A percentile compares a stretch with the other conserved stretches of the same genome.
Evolutionary conservation across 2,888 invertebrate genomes (phyloP).

Genomic region (Empis livida): DNA sequence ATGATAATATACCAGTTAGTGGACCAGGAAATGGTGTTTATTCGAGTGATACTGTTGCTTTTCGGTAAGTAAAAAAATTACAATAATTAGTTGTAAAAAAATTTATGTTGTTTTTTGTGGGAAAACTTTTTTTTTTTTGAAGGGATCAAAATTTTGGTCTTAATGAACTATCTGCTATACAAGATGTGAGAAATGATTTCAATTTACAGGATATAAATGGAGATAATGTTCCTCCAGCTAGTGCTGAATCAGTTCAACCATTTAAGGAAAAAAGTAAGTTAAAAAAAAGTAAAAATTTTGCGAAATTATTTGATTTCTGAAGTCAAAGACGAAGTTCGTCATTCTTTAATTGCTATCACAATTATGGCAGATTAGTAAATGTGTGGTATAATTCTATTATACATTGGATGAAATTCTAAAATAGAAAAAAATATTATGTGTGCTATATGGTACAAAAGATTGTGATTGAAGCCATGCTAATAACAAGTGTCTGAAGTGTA

Average conservation of each 20-base stretch:
- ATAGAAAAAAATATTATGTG: too few species aligned
- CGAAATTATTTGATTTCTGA: too few species aligned
- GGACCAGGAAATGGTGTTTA: conserved; percentile 28
- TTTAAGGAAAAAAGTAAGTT: conserved; percentile 51
- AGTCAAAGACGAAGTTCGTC: too few species aligned
- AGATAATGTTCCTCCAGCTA: conserved; percentile 19
- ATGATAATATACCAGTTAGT: conserved; percentile 29
- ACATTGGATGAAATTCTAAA: too few species aligned
- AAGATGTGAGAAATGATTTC: conserved; percentile 42
- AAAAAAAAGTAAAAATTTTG: too few species aligned
- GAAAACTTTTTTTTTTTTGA: conserved; percentile 29
- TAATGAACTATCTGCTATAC: conserved; percentile 41
- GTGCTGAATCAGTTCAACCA: conserved; percentile 37
- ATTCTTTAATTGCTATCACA: too few species aligned
- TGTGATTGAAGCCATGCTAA: too few species aligned
- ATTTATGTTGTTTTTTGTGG: not conserved
- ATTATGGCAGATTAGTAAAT: too few species aligned
- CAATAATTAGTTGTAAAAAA: too few species aligned
- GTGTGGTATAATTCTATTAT: too few species aligned
- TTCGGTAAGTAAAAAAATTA: conserved; percentile 23
- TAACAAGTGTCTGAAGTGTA: too few species aligned
- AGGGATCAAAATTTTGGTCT: conserved; percentile 48
- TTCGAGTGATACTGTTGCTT: conserved; percentile 33
- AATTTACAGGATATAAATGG: conserved; percentile 48
- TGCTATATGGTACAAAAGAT: too few species aligned